These are phyloP conservation scores for Coenobita brevimanus DNA, from an alignment of 1,140 invertebrate genomes.

Conservation along the genomic window DNA sequence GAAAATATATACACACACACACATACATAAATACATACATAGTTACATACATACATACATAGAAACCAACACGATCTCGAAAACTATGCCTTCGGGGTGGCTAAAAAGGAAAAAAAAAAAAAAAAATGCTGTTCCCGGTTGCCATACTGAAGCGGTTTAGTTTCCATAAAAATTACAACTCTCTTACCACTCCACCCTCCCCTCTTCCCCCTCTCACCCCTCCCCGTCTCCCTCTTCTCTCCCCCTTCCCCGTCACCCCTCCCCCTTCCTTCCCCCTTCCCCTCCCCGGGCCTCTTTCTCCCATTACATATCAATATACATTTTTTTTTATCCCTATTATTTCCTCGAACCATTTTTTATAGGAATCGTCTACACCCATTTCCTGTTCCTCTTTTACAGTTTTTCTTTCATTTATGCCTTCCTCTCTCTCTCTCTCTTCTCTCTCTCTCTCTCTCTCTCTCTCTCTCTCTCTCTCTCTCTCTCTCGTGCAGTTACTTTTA, in stretches of 20 bases:
- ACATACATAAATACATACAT: no score
- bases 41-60: no score
- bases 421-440: conserved; percentile 5
- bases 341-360: background rate
- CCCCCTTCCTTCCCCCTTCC: background rate
- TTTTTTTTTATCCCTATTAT: background rate
- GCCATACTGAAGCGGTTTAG: no score
- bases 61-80: no score
- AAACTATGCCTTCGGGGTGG: no score
- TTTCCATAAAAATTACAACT: no score
- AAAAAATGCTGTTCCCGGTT: no score
- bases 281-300: background rate
- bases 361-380: no score
- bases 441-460: conserved; percentile 17
- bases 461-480: conserved; percentile 20
- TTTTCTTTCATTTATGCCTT: background rate
- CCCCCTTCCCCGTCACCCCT: background rate
- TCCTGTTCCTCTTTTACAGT: background rate
- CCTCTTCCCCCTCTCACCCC: background rate
- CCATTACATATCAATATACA: background rate
- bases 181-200: background rate
- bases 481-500: background rate
- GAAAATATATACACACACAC: no score
- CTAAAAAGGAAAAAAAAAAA: no score
- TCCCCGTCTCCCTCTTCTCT: background rate